Evolutionary conservation across 2,797 vertebrate species (phyloP).

Genomic region (Microctenopoma lineatum): DNA sequence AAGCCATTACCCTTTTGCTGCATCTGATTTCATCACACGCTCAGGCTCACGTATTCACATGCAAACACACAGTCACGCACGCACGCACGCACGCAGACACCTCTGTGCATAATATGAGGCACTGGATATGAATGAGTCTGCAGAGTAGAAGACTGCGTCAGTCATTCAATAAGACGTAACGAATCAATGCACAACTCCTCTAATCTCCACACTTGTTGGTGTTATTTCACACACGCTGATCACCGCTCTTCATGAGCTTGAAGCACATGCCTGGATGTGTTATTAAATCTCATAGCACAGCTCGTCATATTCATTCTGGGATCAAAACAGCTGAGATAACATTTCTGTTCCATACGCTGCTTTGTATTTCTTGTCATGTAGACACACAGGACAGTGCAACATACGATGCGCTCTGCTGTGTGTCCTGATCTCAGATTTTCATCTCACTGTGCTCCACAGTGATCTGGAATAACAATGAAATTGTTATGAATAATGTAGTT

Average conservation of each 20-base stretch:
- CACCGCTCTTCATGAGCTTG: slow-evolving; percentile 68
- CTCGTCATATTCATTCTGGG: slow-evolving; percentile 63
- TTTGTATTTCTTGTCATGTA: slow-evolving; percentile 50
- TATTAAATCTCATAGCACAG: slow-evolving; percentile 70
- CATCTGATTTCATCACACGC: slow-evolving; percentile 77
- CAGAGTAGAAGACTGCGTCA: slow-evolving; percentile 71
- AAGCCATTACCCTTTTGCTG: slow-evolving; percentile 78
- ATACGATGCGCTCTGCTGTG: slow-evolving; percentile 44
- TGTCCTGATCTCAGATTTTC: slow-evolving; percentile 59
- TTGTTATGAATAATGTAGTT: slow-evolving; percentile 46
- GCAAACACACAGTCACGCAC: slow-evolving; percentile 24
- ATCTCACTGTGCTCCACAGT: slow-evolving; percentile 51
- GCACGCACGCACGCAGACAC: slow-evolving; percentile 29
- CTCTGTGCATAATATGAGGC: slow-evolving; percentile 62
- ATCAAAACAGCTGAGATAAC: slow-evolving; percentile 69
- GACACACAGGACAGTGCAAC: slow-evolving; percentile 52
- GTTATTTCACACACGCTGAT: slow-evolving; percentile 77
- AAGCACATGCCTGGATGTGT: slow-evolving; percentile 68
- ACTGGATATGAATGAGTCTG: slow-evolving; percentile 73
- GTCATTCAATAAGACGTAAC: slow-evolving; percentile 78
- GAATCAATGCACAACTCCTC: slow-evolving; percentile 74
- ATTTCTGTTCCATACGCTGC: slow-evolving; percentile 54
- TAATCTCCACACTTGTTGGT: slow-evolving; percentile 78
- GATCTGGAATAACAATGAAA: slow-evolving; percentile 57
- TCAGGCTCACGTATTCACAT: slow-evolving; percentile 38